Evolutionary conservation across 2,797 vertebrate genomes (phyloP), one percentile per base, ranked within the genome.

Genomic region (Sus cebifrons): DNA sequence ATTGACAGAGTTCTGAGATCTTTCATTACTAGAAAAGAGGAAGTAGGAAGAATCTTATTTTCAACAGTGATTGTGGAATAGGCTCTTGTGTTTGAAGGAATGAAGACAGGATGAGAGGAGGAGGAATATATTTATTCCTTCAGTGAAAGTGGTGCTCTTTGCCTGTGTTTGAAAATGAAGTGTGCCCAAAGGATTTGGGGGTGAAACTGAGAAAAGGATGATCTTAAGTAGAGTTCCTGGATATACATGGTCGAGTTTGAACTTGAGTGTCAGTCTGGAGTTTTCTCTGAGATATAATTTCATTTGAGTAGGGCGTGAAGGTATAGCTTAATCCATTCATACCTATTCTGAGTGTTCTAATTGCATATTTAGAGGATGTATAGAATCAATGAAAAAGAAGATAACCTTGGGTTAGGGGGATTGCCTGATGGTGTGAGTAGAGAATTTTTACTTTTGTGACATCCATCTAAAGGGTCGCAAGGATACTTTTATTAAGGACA

Each of bases 251-350:
- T 68, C 6, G 25, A 5, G 58, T 21, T 83, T 85, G 15, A 71
- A 84, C 18, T 54, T 77, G 49, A 20, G 64, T 20, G 16, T 36
- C 27, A 73, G 23, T 70, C 84, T 83, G 29, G 23, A 75, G 15
- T 92, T 82, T 82, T 86, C 60, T 79, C 60, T 86, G 52, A n/a
- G 29, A 64, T 82, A 70, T 11, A 68, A 86, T 54, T 73, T 90
- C 49, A 52, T 82, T 89, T 73, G 23, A 92, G 36, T 67, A 12
- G 17, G 29, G 64, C 21, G 27, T 29, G 8, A 9, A 87, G 44
- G n/a, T 68, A 44, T 68, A 77, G 32, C 15, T 75, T 77, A 64
- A 87, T 54, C 56, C 17, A 13, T 62, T 86, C 54, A 16, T 75
- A 44, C 40, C 44, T 71, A 23, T 52, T 70, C 29, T 77, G 73